phyloP scores from a whole-genome alignment of 2,113 vertebrate genomes.

The Garra rufa region DNA sequence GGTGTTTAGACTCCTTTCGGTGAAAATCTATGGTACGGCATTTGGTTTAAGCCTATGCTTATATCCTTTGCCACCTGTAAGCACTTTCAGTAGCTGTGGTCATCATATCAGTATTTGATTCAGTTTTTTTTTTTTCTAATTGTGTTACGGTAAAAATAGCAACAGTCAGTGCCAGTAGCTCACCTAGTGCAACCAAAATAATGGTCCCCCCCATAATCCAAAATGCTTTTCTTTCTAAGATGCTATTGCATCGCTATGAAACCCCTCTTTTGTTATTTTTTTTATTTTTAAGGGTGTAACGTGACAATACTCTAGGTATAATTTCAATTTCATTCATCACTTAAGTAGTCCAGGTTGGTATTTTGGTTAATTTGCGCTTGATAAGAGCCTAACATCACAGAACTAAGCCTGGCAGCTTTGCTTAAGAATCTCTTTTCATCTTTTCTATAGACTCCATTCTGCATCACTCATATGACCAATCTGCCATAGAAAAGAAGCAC shows the following conservation, averaged over 20 bases:
- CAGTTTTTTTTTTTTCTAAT: too few relatives aligned
- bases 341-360: not conserved
- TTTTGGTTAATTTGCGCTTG: not conserved
- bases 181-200: too few relatives aligned
- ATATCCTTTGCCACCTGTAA: too few relatives aligned
- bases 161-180: too few relatives aligned
- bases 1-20: too few relatives aligned
- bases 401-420: not conserved
- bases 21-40: too few relatives aligned
- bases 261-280: not conserved
- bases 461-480: not conserved
- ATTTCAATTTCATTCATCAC: not conserved
- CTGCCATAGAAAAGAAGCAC: not conserved
- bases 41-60: too few relatives aligned
- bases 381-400: not conserved
- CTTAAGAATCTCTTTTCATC: not conserved
- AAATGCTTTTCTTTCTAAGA: too few relatives aligned
- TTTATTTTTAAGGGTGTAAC: not conserved
- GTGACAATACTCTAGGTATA: not conserved
- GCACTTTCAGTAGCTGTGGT: too few relatives aligned
- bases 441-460: not conserved
- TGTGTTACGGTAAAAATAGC: too few relatives aligned
- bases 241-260: not conserved
- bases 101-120: too few relatives aligned
- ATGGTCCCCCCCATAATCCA: too few relatives aligned